Evolutionary conservation across 2,888 invertebrate species (phyloP).

Genomic region (Dynastes maya): DNA sequence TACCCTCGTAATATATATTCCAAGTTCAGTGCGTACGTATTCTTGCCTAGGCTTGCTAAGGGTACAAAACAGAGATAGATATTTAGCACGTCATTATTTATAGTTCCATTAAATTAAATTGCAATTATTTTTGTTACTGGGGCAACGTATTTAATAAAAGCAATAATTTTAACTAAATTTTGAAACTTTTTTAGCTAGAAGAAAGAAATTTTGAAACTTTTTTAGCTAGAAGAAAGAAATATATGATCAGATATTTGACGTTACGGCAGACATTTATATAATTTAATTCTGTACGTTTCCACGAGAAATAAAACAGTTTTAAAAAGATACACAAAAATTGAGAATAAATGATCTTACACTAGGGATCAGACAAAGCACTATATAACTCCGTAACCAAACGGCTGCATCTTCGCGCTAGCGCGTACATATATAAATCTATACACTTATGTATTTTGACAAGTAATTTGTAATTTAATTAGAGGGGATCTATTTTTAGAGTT

Average conservation of each 20-base stretch:
- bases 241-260: background rate
- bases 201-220: too few relatives aligned
- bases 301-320: background rate
- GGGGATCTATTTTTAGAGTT: conserved; percentile 37
- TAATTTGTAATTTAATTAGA: conserved; percentile 44
- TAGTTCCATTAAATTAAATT: too few relatives aligned
- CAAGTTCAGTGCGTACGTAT: too few relatives aligned
- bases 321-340: conserved; percentile 24
- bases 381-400: conserved; percentile 35
- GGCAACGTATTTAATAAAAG: too few relatives aligned
- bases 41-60: too few relatives aligned
- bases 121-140: too few relatives aligned
- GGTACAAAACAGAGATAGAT: too few relatives aligned
- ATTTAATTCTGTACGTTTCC: conserved; percentile 3
- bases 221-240: background rate
- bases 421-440: conserved; percentile 41
- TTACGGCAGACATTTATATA: background rate
- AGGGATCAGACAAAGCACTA: conserved; percentile 27
- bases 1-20: too few relatives aligned
- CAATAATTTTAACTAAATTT: too few relatives aligned
- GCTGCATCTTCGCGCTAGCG: conserved; percentile 32
- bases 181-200: too few relatives aligned
- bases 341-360: conserved; percentile 34
- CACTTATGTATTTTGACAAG: conserved; percentile 45
- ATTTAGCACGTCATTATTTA: too few relatives aligned